Evolutionary conservation across 1,140 invertebrate genomes (phyloP), one percentile per base, ranked within the genome.

Genomic region (Drosophila hydei): DNA sequence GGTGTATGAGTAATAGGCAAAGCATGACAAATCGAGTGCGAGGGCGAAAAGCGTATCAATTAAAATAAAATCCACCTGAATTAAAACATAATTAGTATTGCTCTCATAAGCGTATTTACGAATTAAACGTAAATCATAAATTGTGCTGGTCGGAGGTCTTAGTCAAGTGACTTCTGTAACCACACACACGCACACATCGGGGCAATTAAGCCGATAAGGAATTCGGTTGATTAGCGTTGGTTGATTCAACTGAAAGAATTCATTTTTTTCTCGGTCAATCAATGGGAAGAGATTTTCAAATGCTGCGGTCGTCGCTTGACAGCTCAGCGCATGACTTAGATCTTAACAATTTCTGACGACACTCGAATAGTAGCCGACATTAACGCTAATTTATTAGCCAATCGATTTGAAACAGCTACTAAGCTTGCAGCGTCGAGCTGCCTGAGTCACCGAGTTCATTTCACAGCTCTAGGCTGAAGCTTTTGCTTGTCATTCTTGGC

Each of bases 361-460:
- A 58, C 23, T 18, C 33, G 18, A 51, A 33, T 48, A 59, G 63
- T 69, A 79, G 64, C 72, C 76, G 59, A 72, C n/a, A n/a, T 84
- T 84, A 84, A 84, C 75, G 75, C 79, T 79, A 84, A 83, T 83
- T 84, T 83, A 84, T 84, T 79, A 59, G 36, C 75, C 58, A 75
- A 85, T 83, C 79, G 76, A 84, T 83, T 85, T 79, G 80, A 84
- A 79, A 79, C 79, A 84, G 72, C 72, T 61, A 85, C 79, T 83
- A 79, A 84, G 33, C 58, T 33, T 18, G 25, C 9, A 8, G 14
- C 25, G 23, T 5, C 47, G 51, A 59, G 51, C 30, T n/a, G 40
- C 30, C 36, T 81, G 79, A 81, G 36, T 83, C 79, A 81, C 78
- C 71, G 63, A 80, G 56, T 43, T 62, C 72, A 72, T 75, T 81